Evolutionary conservation across 2,888 invertebrate species (phyloP).

Genomic region (Drosophila ustulata): DNA sequence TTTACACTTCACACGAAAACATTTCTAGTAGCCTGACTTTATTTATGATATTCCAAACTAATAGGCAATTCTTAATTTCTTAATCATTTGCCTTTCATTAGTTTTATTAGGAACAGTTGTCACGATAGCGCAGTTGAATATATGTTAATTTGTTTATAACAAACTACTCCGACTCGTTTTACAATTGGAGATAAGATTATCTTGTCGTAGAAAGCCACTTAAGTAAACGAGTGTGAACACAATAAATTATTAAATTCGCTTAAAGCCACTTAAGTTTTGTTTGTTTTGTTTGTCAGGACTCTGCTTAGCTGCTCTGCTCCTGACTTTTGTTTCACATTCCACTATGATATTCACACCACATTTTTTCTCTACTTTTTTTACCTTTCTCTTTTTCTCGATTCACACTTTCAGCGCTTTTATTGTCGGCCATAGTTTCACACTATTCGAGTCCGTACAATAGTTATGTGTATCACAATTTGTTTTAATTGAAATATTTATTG

Average conservation of each 20-base stretch:
- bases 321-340: not conserved
- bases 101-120: too few relatives aligned
- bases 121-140: not conserved
- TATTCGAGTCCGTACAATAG: not conserved
- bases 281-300: not conserved
- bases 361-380: constrained; percentile 12
- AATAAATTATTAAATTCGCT: not conserved
- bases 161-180: not conserved
- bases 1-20: too few relatives aligned
- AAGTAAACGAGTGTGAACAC: not conserved
- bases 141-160: not conserved
- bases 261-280: not conserved
- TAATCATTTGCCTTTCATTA: too few relatives aligned
- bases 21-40: too few relatives aligned
- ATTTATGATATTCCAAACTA: too few relatives aligned
- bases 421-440: constrained; percentile 21
- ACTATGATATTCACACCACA: not conserved
- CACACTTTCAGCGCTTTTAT: constrained; percentile 7
- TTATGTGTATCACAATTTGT: not conserved
- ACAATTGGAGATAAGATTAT: not conserved
- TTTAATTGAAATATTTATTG: constrained; percentile 31
- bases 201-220: not conserved
- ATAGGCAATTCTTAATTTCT: too few relatives aligned
- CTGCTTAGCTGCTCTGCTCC: not conserved
- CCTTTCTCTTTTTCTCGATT: constrained; percentile 36